Percentiles rank a stretch among this genome's conserved stretches.
Conservation (phyloP, 2,888 invertebrate genomes). For the Heliconius ismenius region DNA sequence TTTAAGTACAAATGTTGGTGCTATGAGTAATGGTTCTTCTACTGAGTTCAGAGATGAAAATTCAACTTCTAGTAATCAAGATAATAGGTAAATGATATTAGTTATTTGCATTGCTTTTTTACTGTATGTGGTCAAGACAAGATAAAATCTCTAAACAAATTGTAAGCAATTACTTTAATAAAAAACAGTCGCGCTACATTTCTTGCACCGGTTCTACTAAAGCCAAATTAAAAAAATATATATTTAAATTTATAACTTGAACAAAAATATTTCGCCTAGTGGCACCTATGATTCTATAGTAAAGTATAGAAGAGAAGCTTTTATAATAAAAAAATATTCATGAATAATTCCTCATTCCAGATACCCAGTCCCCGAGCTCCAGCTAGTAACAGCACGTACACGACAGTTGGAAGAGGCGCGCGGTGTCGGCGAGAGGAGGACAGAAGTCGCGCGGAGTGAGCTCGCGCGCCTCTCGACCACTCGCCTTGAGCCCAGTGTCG, state of each 20-base stretch:
- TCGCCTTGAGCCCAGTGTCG: conserved; percentile 88
- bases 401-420: conserved; percentile 87
- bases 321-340: background rate
- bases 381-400: conserved; percentile 87
- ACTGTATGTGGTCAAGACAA: no score
- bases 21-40: conserved; percentile 72
- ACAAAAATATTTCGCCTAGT: no score
- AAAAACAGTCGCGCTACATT: background rate
- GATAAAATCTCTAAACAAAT: background rate
- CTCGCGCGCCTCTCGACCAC: conserved; percentile 85
- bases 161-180: background rate
- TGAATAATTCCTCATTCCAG: conserved; percentile 49
- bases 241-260: no score
- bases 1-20: conserved; percentile 63
- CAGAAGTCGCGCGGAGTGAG: conserved; percentile 86
- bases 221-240: background rate
- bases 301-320: no score
- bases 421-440: conserved; percentile 84
- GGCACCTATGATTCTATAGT: no score
- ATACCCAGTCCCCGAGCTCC: conserved; percentile 78
- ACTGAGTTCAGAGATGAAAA: conserved; percentile 65
- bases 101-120: background rate
- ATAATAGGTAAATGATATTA: conserved; percentile 66
- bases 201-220: background rate
- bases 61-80: conserved; percentile 64